These are phyloP conservation scores for Liposcelis brunnea DNA, from an alignment of 2,888 invertebrate genomes.

Conservation along the genomic window DNA sequence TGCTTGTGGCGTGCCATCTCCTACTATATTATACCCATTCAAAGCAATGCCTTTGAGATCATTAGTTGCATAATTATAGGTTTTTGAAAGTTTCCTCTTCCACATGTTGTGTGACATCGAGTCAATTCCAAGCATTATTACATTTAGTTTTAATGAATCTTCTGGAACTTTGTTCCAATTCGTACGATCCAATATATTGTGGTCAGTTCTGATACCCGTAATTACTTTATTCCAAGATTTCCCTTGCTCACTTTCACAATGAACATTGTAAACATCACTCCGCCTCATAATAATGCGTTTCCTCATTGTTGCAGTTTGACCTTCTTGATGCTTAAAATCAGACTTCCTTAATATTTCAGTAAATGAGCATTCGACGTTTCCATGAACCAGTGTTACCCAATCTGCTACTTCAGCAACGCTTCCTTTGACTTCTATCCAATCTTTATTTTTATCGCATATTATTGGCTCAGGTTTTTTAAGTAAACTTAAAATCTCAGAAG, in stretches of 20 bases:
- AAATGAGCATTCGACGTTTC: conserved; percentile 36
- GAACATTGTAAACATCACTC: conserved; percentile 55
- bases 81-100: conserved; percentile 57
- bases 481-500: conserved; percentile 56
- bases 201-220: conserved; percentile 38
- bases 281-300: conserved; percentile 40
- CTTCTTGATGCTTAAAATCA: conserved; percentile 40
- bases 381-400: conserved; percentile 26
- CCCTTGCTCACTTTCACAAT: conserved; percentile 35
- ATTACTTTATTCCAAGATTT: conserved; percentile 46
- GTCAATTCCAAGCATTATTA: conserved; percentile 76
- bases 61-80: conserved; percentile 47
- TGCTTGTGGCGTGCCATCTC: conserved; percentile 76
- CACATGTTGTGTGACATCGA: conserved; percentile 72
- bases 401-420: conserved; percentile 35
- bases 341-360: conserved; percentile 50
- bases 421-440: conserved; percentile 68
- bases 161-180: conserved; percentile 32
- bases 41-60: conserved; percentile 43
- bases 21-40: conserved; percentile 66
- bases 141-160: conserved; percentile 40
- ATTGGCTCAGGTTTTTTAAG: conserved; percentile 43
- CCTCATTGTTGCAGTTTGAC: conserved; percentile 33
- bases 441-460: conserved; percentile 40
- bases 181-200: conserved; percentile 25